Base-by-base conservation (phyloP, 1,140 invertebrate genomes). In the Zaprionus kolodkinae region DNA sequence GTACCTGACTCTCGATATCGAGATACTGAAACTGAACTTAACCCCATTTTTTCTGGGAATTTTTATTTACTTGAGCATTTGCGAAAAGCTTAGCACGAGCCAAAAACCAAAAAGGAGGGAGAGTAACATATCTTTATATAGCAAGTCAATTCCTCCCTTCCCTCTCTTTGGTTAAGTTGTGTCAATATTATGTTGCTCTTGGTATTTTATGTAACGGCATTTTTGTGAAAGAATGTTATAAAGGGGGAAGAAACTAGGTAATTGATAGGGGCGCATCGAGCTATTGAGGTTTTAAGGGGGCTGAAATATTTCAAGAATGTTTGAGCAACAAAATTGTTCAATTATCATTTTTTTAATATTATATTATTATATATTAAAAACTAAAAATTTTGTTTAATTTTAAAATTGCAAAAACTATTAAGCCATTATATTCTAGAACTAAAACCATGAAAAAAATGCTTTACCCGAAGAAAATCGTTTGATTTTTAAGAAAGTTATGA, bases 31-130 rank as follows among this genome's bases (percentile, higher is more conserved):
- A 83, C 82, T 86, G 83, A 86, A 86, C 83, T 86, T 86, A 82
- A 86, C 83, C 83, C 83, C 83, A 77, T 79, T 86, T 60, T 60
- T 86, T 88, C 84, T 79, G 27, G 80, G 83, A 86, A 86, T 40
- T 71, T 40, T 61, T 85, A 78, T 85, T 86, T 67, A 72, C 63
- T 63, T 45, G 66, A 45, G 66, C 67, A 66, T 86, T 86, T 71
- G 64, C 55, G n/a, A 60, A 76, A 78, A 87, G 82, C 82, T 86
- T 87, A 86, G 83, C 83, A 86, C 83, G 83, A 74, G 83, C 83
- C 82, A 86, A 81, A 78, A 78, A 55, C 21, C 30, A 36, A 25
- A 17, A 43, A 15, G 48, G 33, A 27, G 15, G 27, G 15, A 57
- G 21, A 21, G 21, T 21, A 21, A 21, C 59, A n/a, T 15, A 30